Conservation (phyloP, 2,113 vertebrate genomes). For the Channa argus region DNA sequence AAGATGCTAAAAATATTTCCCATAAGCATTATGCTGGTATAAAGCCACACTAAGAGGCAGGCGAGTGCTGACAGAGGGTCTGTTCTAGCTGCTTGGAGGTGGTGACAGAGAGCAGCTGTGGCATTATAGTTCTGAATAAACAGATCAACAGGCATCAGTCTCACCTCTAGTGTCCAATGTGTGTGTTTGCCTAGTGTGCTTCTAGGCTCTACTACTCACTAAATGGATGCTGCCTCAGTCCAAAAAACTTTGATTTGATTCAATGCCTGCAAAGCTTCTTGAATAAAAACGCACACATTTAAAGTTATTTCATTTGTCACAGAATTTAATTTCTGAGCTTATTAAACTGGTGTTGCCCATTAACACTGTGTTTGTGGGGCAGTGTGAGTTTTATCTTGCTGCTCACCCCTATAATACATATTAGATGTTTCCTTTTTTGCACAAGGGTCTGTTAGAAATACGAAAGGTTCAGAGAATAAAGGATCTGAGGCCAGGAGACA, state of each 20-base stretch:
- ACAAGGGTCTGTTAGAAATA: constrained; percentile 25
- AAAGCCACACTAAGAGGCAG: constrained; percentile 43
- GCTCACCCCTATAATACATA: constrained; percentile 14
- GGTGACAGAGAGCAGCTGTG: constrained; percentile 76
- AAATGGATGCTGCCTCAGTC: constrained; percentile 37
- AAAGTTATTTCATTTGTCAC: constrained; percentile 28
- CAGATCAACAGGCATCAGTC: constrained; percentile 62
- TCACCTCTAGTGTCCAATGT: constrained; percentile 43
- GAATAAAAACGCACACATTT: constrained; percentile 27
- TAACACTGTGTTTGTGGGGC: constrained; percentile 8
- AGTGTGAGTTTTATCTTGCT: constrained; percentile 27
- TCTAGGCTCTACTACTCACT: constrained; percentile 12
- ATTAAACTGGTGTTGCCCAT: constrained; percentile 25
- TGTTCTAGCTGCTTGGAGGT: constrained; percentile 58
- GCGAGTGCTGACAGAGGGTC: constrained; percentile 55
- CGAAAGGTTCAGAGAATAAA: constrained; percentile 17
- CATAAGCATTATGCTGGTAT: constrained; percentile 35
- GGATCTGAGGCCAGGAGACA: constrained; percentile 31
- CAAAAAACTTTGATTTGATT: constrained; percentile 37
- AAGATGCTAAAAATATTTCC: constrained; percentile 54
- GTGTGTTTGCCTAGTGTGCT: constrained; percentile 18
- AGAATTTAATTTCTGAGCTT: constrained; percentile 26
- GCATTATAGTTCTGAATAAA: constrained; percentile 61
- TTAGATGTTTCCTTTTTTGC: constrained; percentile 8
- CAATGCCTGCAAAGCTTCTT: constrained; percentile 10